Base-by-base conservation (phyloP, 2,797 vertebrate genomes). In the Phaenicophaeus curvirostris region DNA sequence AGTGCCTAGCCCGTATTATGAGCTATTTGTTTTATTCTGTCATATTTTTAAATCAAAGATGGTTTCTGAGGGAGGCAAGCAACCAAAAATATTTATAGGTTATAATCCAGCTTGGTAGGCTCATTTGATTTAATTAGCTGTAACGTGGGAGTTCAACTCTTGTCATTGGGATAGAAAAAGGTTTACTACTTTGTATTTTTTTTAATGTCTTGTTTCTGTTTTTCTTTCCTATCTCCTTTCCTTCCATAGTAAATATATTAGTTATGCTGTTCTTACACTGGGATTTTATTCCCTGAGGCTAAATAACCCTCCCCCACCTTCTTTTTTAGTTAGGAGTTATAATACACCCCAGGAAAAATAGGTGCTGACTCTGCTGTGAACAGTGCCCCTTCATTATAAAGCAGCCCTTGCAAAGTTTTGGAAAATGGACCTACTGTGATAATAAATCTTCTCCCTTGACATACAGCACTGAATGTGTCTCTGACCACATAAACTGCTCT, bases 361-460 rank as follows among this genome's bases (percentile, higher is more conserved):
- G 87, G 33, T 79, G 33, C 57, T 81, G 55, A 68, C 58, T 93
- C 62, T 46, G 44, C 69, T 92, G 83, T 89, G 93, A 95, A 85
- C 50, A 80, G 90, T 55, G 85, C 33, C 66, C 77, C 92, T 94
- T 94, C 92, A 87, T 91, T 94, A 96, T 87, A 50, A 79, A 91
- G 57, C 46, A 86, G 11, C 35, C 75, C 46, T 87, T 74, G 69
- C 94, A 59, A 58, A 96, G 76, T 95, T 95, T 78, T 87, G 89
- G 93, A 94, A 88, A 96, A 94, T 85, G 58, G 73, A 80, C 90
- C 58, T 78, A 89, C 15, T 58, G 89, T 63, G 90, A 96, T 88
- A 94, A 95, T 96, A 97, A 98, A 96, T 95, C 95, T 96, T 92
- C 76, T 96, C 94, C 78, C 94, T 80, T 95, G 94, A 93, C 95